phyloP scores from a whole-genome alignment of 2,113 vertebrate species.

The Chaetorhynchus papuensis region DNA sequence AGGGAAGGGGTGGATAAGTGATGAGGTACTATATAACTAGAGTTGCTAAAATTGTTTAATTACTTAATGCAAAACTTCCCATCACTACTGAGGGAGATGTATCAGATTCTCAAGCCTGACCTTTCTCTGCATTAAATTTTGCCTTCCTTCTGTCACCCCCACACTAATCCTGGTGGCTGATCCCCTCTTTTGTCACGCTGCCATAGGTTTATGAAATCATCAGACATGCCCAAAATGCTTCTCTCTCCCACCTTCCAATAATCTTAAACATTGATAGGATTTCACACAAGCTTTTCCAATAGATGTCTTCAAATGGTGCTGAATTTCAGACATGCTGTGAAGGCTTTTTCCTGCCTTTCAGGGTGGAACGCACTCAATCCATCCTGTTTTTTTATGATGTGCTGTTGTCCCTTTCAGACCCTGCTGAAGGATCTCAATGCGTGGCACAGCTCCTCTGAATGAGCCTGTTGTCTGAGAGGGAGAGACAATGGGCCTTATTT shows the following conservation, averaged over 20 bases:
- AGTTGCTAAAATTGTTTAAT: not conserved
- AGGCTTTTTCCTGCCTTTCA: slow-evolving; percentile 28
- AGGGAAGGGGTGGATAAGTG: not conserved
- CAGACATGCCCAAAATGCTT: not conserved
- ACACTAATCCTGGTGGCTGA: not conserved
- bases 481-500: slow-evolving; percentile 70
- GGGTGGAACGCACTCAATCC: slow-evolving; percentile 44
- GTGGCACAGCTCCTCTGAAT: slow-evolving; percentile 58
- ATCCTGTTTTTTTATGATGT: not conserved
- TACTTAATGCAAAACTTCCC: not conserved
- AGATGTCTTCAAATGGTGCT: not conserved
- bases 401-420: slow-evolving; percentile 56
- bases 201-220: slow-evolving; percentile 9
- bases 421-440: slow-evolving; percentile 8
- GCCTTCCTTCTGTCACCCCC: not conserved
- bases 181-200: slow-evolving; percentile 2
- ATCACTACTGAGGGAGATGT: not conserved
- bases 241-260: not conserved
- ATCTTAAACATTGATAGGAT: not conserved
- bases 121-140: not conserved
- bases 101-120: not conserved
- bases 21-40: not conserved
- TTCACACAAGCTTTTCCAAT: slow-evolving; percentile 47
- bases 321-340: not conserved
- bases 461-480: slow-evolving; percentile 56